phyloP scores from a whole-genome alignment of 2,888 invertebrate species.

The Patella ulyssiponensis region DNA sequence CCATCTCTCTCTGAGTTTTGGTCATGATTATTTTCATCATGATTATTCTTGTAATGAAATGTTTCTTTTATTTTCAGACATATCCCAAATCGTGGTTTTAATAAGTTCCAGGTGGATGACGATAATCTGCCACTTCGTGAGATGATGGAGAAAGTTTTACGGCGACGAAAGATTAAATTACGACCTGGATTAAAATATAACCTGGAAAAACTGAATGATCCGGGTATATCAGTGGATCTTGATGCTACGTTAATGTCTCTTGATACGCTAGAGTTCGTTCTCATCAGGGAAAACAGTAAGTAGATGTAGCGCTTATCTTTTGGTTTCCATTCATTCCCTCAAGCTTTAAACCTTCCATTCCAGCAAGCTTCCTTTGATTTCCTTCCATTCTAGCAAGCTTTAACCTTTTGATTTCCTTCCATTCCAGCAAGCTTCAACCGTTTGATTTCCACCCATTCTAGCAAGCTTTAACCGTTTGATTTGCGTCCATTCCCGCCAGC shows the following conservation, averaged over 20 bases:
- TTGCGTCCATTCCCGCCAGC: too few relatives aligned
- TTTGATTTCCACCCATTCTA: too few relatives aligned
- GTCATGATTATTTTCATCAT: too few relatives aligned
- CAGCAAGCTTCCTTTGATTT: too few relatives aligned
- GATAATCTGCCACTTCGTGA: conserved; percentile 60
- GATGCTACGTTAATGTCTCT: conserved; percentile 66
- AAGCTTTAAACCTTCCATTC: too few relatives aligned
- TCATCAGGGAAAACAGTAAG: conserved; percentile 71
- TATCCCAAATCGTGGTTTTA: conserved; percentile 69
- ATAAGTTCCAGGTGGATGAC: conserved; percentile 69
- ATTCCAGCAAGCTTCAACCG: too few relatives aligned
- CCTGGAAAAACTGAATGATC: conserved; percentile 70
- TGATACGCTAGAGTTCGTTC: conserved; percentile 70
- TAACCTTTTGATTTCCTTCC: too few relatives aligned
- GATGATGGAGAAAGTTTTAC: conserved; percentile 64
- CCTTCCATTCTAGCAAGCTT: too few relatives aligned
- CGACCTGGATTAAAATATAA: conserved; percentile 68
- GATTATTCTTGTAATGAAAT: too few relatives aligned
- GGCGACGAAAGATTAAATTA: conserved; percentile 62
- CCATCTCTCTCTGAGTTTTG: too few relatives aligned
- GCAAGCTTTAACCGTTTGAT: too few relatives aligned
- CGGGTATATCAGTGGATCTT: conserved; percentile 68
- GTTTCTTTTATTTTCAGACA: conserved; percentile 51
- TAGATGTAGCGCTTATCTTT: neutral
- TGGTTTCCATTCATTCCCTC: neutral